Evolutionary conservation across 2,888 invertebrate species (phyloP).

Genomic region (Artemia sp.): DNA sequence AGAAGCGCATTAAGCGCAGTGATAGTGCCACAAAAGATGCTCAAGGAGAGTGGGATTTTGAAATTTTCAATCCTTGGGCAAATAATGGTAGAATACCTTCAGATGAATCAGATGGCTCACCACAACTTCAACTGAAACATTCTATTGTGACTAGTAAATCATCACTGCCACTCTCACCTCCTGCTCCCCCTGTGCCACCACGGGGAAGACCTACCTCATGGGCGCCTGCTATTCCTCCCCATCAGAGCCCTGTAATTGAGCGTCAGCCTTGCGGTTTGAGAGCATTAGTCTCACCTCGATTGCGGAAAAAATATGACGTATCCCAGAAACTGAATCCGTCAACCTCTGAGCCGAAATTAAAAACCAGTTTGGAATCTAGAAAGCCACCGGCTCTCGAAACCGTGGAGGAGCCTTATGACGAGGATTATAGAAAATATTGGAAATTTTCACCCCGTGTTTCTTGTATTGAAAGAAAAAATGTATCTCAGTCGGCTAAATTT

Average conservation of each 20-base stretch:
- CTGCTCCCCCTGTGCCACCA: slow-evolving; percentile 22
- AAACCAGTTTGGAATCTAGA: background rate
- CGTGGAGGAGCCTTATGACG: slow-evolving; percentile 8
- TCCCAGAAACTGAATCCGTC: background rate
- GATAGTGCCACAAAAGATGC: slow-evolving; percentile 27
- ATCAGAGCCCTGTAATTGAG: slow-evolving; percentile 16
- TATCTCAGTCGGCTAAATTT: background rate
- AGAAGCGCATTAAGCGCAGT: slow-evolving; percentile 25
- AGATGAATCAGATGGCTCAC: slow-evolving; percentile 1
- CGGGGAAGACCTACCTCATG: slow-evolving; percentile 18
- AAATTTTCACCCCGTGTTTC: slow-evolving; percentile 8
- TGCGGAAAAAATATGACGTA: background rate
- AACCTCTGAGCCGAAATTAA: background rate
- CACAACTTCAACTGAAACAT: slow-evolving; percentile 4
- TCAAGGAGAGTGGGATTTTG: slow-evolving; percentile 32
- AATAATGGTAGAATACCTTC: background rate
- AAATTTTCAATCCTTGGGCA: slow-evolving; percentile 31
- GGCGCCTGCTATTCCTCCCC: slow-evolving; percentile 14
- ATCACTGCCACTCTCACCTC: slow-evolving; percentile 17
- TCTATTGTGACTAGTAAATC: slow-evolving; percentile 14
- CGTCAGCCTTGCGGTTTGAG: slow-evolving; percentile 19
- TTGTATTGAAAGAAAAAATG: background rate
- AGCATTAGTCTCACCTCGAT: background rate
- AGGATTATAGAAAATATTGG: background rate
- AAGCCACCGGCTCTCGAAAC: background rate